Conservation (phyloP, 2,113 vertebrate genomes). For the Pteropus alecto region DNA sequence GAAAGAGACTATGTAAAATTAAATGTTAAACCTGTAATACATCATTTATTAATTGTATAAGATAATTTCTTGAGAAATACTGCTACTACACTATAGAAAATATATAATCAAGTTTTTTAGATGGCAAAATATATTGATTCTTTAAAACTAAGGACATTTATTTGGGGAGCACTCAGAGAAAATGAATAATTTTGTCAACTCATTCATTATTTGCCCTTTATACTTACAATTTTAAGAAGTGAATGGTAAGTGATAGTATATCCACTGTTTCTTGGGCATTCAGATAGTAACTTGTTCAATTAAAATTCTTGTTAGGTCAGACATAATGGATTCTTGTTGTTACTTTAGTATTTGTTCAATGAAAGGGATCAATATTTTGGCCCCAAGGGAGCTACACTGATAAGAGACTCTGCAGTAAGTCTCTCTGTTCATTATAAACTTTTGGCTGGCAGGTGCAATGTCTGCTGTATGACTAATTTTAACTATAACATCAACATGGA, state of each 20-base stretch:
- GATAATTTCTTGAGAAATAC: slow-evolving; percentile 22
- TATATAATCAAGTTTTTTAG: not conserved
- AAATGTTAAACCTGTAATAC: not conserved
- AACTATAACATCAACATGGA: slow-evolving; percentile 24
- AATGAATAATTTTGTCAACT: not conserved
- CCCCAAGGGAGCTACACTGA: slow-evolving; percentile 19
- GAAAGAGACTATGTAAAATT: slow-evolving; percentile 3
- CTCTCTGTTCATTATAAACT: slow-evolving; percentile 66
- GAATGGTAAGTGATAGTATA: slow-evolving; percentile 46
- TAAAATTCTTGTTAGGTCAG: slow-evolving; percentile 76
- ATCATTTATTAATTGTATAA: slow-evolving; percentile 29
- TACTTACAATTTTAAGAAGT: slow-evolving; percentile 39
- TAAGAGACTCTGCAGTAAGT: slow-evolving; percentile 62
- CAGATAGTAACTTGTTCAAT: slow-evolving; percentile 65
- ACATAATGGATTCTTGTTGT: slow-evolving; percentile 61
- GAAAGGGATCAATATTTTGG: slow-evolving; percentile 47
- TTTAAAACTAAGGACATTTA: not conserved
- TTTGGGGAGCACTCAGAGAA: not conserved
- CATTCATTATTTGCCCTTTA: slow-evolving; percentile 33
- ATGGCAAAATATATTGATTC: not conserved
- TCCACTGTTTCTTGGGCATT: not conserved
- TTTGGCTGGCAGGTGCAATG: not conserved
- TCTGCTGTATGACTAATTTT: slow-evolving; percentile 43
- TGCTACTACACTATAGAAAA: not conserved
- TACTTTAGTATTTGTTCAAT: slow-evolving; percentile 50